Evolutionary conservation across 2,797 vertebrate species (phyloP).

Genomic region (Pyrocephalus nanus): DNA sequence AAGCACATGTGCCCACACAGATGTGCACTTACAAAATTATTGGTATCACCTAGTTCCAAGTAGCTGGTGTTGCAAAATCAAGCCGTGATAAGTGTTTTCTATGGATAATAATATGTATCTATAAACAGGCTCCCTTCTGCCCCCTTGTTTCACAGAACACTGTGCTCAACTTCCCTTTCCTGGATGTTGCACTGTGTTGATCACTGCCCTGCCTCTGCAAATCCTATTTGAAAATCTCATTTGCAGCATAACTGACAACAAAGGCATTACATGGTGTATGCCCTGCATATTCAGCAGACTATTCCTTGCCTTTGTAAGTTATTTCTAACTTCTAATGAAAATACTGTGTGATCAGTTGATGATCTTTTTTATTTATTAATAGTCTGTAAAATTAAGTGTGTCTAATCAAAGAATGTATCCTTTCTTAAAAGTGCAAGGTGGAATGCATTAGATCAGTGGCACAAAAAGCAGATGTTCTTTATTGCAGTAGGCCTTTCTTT

Average conservation of each 20-base stretch:
- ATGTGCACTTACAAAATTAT: slow-evolving; percentile 40
- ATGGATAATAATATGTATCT: slow-evolving; percentile 70
- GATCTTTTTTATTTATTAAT: slow-evolving; percentile 61
- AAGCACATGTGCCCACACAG: not conserved
- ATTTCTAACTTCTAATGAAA: slow-evolving; percentile 57
- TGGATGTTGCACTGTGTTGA: slow-evolving; percentile 50
- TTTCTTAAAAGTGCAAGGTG: slow-evolving; percentile 63
- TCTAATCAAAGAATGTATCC: slow-evolving; percentile 54
- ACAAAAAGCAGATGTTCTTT: slow-evolving; percentile 59
- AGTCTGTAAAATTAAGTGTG: slow-evolving; percentile 65
- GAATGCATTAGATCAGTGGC: slow-evolving; percentile 44
- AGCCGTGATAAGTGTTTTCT: slow-evolving; percentile 66
- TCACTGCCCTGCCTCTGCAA: slow-evolving; percentile 59
- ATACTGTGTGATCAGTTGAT: slow-evolving; percentile 23
- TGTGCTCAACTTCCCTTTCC: slow-evolving; percentile 51
- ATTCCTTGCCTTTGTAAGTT: slow-evolving; percentile 57
- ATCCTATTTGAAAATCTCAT: slow-evolving; percentile 75
- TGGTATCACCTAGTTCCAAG: slow-evolving; percentile 38
- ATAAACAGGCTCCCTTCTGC: slow-evolving; percentile 65
- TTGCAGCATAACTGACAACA: slow-evolving; percentile 73
- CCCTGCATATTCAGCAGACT: slow-evolving; percentile 19
- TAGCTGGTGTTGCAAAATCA: slow-evolving; percentile 61
- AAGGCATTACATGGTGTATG: slow-evolving; percentile 61
- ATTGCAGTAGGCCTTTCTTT: slow-evolving; percentile 49
- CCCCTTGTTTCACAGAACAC: slow-evolving; percentile 57